Evolutionary conservation across 2,113 vertebrate species (phyloP).

Genomic region (Atrichornis clamosus): DNA sequence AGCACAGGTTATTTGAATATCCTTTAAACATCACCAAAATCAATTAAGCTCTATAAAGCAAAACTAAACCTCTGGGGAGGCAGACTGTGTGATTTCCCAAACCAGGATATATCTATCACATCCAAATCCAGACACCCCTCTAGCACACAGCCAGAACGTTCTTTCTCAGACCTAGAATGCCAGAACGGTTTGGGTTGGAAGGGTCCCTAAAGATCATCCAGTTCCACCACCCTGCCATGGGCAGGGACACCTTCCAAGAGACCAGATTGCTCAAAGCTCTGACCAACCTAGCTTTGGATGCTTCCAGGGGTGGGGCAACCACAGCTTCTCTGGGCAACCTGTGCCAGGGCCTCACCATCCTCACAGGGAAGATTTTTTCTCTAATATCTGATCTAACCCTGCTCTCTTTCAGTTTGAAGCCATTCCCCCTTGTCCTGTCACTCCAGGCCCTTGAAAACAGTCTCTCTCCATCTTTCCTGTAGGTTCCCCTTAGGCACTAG

Average conservation of each 20-base stretch:
- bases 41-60: not conserved
- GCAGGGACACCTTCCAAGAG: not conserved
- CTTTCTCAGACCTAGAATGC: not conserved
- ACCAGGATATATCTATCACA: not conserved
- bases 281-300: not conserved
- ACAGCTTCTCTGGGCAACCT: not conserved
- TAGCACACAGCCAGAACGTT: not conserved
- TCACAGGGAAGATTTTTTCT: not conserved
- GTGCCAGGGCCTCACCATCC: accelerated
- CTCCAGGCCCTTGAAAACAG: not conserved
- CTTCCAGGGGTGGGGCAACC: not conserved
- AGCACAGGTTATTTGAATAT: not conserved
- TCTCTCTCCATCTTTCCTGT: not conserved
- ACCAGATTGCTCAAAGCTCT: not conserved
- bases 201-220: not conserved
- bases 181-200: not conserved
- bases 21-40: not conserved
- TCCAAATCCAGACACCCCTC: not conserved
- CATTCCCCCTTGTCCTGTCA: not conserved
- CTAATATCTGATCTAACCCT: accelerated
- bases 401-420: not conserved
- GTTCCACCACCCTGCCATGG: not conserved
- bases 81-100: not conserved
- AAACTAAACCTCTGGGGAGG: not conserved
- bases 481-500: not conserved